Base-by-base conservation (phyloP, 1,140 invertebrate genomes). In the Temnothorax nylanderi region DNA sequence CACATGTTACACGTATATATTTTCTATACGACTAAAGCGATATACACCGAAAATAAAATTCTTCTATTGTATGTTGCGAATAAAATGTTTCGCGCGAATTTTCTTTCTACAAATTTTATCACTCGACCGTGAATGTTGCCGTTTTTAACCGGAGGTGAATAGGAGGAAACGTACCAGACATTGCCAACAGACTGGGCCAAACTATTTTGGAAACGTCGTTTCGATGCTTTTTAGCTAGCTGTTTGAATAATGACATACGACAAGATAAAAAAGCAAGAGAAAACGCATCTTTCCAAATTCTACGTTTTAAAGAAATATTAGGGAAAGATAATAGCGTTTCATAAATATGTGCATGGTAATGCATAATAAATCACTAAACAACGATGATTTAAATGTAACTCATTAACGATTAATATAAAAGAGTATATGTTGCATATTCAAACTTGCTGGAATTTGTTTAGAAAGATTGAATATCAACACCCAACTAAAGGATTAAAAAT, bases 141-240 rank as follows among this genome's bases (percentile, higher is more conserved):
- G 49, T 87, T 64, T 87, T 87, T 85, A 69, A 74, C 41, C 58
- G 80, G 41, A 44, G 10, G 60, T 41, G 51, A 82, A 60, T 54
- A 84, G 47, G 6, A 47, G 85, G 85, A 81, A 69, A 81, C 10
- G 18, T 1, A 32, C 51, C 26, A 56, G 78, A 71, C 78, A 81
- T 71, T 81, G 78, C 78, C 78, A 81, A 71, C 49, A 44, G 49
- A 71, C 64, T 41, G 64, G 21, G 64, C 78, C 78, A 81, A 71
- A 56, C 34, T 71, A 81, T 81, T 71, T 81, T 56, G 37, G 78
- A 81, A 56, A 71, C 5, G 65, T 81, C 26, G 5, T 71, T 71
- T 21, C 77, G 1, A 71, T 44, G 2, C 49, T 81, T 71, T 56
- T 71, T 71, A 67, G 62, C 16, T 32, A n/a, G n/a, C 26, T 41